These are phyloP conservation scores for Falco punctatus DNA, from an alignment of 2,113 vertebrate genomes.

Conservation along the genomic window DNA sequence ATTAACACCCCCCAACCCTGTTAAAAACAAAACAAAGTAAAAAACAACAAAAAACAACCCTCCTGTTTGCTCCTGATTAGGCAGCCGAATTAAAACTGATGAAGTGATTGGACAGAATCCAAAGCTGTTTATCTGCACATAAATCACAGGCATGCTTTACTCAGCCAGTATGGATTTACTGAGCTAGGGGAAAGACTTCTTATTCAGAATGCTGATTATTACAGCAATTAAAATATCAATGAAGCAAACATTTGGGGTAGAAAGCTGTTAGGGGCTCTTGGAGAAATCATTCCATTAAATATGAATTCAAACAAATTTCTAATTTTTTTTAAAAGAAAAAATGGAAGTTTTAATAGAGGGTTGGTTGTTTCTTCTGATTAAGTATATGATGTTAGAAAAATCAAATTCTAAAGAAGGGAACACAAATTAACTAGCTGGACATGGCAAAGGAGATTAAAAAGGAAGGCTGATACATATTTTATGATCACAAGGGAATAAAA, in stretches of 20 bases:
- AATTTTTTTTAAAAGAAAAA: background rate
- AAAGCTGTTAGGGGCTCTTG: constrained; percentile 19
- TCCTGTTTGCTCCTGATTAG: constrained; percentile 71
- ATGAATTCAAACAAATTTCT: constrained; percentile 13
- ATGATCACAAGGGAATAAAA: constrained; percentile 25
- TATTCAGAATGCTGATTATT: constrained; percentile 60
- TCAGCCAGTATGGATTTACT: constrained; percentile 53
- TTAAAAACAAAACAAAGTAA: constrained; percentile 24
- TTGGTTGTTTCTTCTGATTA: constrained; percentile 5
- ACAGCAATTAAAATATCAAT: constrained; percentile 64
- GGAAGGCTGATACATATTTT: constrained; percentile 49
- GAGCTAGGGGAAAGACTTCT: constrained; percentile 38
- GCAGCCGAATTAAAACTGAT: constrained; percentile 70
- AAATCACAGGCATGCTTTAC: constrained; percentile 65
- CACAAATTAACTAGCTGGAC: constrained; percentile 47
- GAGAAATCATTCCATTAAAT: constrained; percentile 32
- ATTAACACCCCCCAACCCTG: background rate
- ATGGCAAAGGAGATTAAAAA: constrained; percentile 49
- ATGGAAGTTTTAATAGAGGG: background rate
- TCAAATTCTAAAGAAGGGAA: background rate
- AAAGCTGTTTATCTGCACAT: constrained; percentile 72
- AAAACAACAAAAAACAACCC: background rate
- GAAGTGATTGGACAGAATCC: constrained; percentile 60
- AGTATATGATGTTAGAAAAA: constrained; percentile 6
- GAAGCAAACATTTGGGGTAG: constrained; percentile 40